phyloP scores from a whole-genome alignment of 2,888 invertebrate species.

The Eupelmus urozonus region DNA sequence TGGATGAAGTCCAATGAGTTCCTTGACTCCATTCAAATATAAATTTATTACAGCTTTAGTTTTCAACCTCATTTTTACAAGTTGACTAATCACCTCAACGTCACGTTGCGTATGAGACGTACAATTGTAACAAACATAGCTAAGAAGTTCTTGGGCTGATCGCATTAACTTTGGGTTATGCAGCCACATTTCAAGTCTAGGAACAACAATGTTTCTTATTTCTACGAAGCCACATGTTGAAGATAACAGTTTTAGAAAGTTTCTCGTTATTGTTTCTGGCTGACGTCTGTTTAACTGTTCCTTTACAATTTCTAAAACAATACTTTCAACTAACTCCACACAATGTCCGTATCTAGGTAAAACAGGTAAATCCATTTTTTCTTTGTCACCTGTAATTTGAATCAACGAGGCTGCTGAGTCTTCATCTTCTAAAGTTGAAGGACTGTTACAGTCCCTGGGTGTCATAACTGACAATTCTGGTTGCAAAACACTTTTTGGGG shows the following conservation, averaged over 20 bases:
- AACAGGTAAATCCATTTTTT: constrained; percentile 77
- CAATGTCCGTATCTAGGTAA: constrained; percentile 81
- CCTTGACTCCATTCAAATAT: constrained; percentile 93
- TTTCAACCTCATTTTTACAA: constrained; percentile 94
- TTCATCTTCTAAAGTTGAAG: constrained; percentile 74
- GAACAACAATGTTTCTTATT: constrained; percentile 88
- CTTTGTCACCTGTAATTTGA: constrained; percentile 70
- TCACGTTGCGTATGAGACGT: constrained; percentile 83
- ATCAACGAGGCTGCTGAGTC: constrained; percentile 69
- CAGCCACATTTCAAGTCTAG: constrained; percentile 94
- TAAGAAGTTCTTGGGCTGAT: constrained; percentile 93
- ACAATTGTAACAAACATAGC: constrained; percentile 94
- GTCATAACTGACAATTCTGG: constrained; percentile 78
- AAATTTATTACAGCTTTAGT: constrained; percentile 94
- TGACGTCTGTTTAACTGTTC: constrained; percentile 92
- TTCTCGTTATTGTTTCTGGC: constrained; percentile 91
- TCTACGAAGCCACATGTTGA: constrained; percentile 92
- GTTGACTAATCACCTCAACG: constrained; percentile 87
- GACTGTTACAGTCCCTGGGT: constrained; percentile 74
- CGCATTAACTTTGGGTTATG: constrained; percentile 97
- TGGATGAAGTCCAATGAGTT: constrained; percentile 90
- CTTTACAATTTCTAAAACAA: constrained; percentile 91
- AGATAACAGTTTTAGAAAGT: constrained; percentile 90
- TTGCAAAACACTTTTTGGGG: constrained; percentile 84
- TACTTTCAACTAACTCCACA: constrained; percentile 85